Base-by-base conservation (phyloP, 2,888 invertebrate genomes). In the Lycophotia porphyrea region DNA sequence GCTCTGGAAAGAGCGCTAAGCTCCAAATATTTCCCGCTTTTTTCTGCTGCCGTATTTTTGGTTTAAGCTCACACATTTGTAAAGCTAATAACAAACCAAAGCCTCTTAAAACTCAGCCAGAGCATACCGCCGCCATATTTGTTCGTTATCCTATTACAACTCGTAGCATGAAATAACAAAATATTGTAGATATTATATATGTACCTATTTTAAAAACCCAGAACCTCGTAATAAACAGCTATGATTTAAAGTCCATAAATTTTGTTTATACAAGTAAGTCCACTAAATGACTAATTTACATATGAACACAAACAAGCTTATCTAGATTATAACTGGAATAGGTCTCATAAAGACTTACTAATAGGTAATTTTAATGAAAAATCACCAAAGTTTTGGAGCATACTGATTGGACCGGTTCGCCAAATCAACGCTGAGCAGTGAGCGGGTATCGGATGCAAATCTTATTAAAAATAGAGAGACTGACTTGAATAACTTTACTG, bases 31-130 rank as follows among this genome's bases (percentile, higher is more conserved):
- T 88, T 91, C 87, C 88, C 78, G 72, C 76, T 86, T 86, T 86
- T 81, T 89, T 88, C 83, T 87, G 85, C 81, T 61, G 73, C 78
- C 82, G 87, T 87, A 84, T 87, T 90, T 90, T 82, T 72, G 49
- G 81, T 84, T 82, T 90, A 90, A 91, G 89, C 91, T 88, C 78
- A 85, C 87, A 88, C 88, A 90, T 91, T 92, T 91, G 88, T 90
- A 88, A 89, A 78, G 81, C 86, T 86, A 89, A 86, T 86, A 86
- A 87, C 82, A 85, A 81, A 84, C 74, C 71, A 87, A 87, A 86
- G 77, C 87, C 76, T 83, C 80, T 85, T 84, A 80, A 75, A 85
- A 84, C 68, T 79, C 74, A 75, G 67, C 67, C 64, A 71, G 61
- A 81, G 72, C 73, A 65, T 27, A 74, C 67, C 73, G 79, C 68